Evolutionary conservation across 2,797 vertebrate species (phyloP).

Genomic region (Presbytis comata): DNA sequence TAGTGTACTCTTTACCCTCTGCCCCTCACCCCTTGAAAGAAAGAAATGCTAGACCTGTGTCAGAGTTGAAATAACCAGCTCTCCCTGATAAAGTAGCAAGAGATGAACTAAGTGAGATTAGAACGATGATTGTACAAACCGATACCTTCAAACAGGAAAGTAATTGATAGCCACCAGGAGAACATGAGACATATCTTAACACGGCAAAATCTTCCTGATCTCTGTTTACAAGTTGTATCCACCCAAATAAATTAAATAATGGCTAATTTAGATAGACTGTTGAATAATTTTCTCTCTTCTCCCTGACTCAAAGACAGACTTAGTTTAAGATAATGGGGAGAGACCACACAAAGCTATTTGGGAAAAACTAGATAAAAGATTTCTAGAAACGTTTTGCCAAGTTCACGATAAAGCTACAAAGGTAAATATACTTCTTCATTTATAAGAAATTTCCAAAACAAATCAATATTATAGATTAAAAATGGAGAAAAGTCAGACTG

Average conservation of each 20-base stretch:
- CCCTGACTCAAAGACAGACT: not conserved
- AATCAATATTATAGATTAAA: constrained; percentile 12
- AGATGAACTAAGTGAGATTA: not conserved
- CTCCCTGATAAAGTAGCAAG: not conserved
- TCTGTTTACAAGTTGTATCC: not conserved
- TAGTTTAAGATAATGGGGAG: not conserved
- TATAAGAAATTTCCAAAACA: not conserved
- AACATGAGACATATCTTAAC: not conserved
- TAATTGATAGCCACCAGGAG: not conserved
- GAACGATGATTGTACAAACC: not conserved
- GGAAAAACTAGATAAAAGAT: not conserved
- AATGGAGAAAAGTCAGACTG: not conserved
- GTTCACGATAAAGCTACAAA: not conserved
- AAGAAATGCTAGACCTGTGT: not conserved
- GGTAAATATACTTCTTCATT: not conserved
- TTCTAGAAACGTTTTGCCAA: not conserved
- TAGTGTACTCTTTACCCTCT: not conserved
- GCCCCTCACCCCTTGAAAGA: not conserved
- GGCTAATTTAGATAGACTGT: not conserved
- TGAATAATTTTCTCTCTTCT: not conserved
- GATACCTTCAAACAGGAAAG: not conserved
- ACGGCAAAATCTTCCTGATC: not conserved
- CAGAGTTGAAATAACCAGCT: not conserved
- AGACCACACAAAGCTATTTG: not conserved
- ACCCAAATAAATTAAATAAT: not conserved